A percentile compares a stretch with the other conserved stretches of the same genome.
These are phyloP conservation scores for Pollicipes pollicipes DNA, from an alignment of 1,140 invertebrate genomes.

Conservation along the genomic window DNA sequence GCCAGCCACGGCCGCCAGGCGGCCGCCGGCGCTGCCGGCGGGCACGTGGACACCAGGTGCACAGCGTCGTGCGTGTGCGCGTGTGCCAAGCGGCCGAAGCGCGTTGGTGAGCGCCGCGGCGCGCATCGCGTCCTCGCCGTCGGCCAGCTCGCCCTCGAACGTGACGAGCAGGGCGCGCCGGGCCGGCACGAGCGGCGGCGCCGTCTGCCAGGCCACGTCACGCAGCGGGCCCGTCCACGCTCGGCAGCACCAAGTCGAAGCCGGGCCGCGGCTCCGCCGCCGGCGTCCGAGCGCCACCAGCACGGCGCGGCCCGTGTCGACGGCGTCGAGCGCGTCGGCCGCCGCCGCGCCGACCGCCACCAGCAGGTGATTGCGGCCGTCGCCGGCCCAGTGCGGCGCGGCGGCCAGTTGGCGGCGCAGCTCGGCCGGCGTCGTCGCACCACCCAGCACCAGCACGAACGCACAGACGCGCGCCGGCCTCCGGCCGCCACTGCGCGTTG, in stretches of 20 bases:
- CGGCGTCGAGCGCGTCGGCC: background rate
- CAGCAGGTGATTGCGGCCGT: slow-evolving; percentile 77
- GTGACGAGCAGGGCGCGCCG: background rate
- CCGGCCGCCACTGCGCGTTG: background rate
- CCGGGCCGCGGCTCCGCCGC: background rate
- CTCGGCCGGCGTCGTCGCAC: slow-evolving; percentile 40
- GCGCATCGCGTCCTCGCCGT: background rate
- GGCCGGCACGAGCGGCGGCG: background rate
- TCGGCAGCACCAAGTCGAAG: background rate
- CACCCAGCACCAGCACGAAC: background rate
- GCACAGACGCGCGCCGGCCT: background rate
- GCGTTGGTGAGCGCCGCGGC: background rate
- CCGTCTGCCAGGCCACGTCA: background rate
- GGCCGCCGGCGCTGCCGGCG: too few relatives aligned
- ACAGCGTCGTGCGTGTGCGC: background rate
- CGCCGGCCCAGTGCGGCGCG: slow-evolving; percentile 78
- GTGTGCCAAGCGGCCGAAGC: background rate
- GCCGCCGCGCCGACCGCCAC: background rate
- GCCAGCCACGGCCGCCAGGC: background rate
- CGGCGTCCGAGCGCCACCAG: background rate
- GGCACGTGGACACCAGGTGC: background rate
- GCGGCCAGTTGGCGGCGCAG: slow-evolving; percentile 61
- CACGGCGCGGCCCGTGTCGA: background rate
- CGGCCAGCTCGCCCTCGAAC: background rate
- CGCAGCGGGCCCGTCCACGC: background rate